Conservation (phyloP, 1,140 invertebrate genomes). For the Drosophila varians region DNA sequence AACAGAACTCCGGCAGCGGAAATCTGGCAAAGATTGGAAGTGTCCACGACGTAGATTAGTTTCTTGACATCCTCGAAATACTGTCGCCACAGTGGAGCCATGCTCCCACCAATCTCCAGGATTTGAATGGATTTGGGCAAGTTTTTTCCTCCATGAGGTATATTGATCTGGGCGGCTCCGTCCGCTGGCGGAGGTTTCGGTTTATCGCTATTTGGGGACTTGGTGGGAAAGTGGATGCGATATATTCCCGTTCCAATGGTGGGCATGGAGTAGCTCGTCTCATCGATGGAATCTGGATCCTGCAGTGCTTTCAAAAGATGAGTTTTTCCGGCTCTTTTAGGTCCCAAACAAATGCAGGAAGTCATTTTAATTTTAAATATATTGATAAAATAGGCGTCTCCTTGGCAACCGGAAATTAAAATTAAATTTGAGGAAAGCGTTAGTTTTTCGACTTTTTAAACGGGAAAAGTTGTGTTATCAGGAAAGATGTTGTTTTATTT, state of each 20-base stretch:
- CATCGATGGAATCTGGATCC: slow-evolving; percentile 87
- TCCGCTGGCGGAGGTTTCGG: slow-evolving; percentile 61
- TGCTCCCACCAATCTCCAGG: slow-evolving; percentile 90
- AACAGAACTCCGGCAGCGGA: slow-evolving; percentile 90
- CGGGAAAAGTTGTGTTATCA: no score
- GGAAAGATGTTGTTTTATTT: no score
- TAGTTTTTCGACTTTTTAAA: no score
- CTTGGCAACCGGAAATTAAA: slow-evolving; percentile 31
- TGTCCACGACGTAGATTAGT: slow-evolving; percentile 91
- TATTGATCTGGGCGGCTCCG: neutral
- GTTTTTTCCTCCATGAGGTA: slow-evolving; percentile 37
- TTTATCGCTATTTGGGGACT: slow-evolving; percentile 72
- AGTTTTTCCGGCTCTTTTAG: slow-evolving; percentile 91
- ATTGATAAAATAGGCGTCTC: slow-evolving; percentile 54
- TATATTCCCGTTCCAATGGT: slow-evolving; percentile 91
- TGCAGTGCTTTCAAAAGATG: slow-evolving; percentile 90
- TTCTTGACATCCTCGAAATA: slow-evolving; percentile 88
- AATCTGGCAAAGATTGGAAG: slow-evolving; percentile 92
- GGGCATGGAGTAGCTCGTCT: slow-evolving; percentile 89
- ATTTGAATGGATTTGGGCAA: slow-evolving; percentile 83
- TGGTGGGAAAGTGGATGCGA: slow-evolving; percentile 85
- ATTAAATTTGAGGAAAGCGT: neutral
- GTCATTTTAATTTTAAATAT: slow-evolving; percentile 48
- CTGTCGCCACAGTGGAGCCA: slow-evolving; percentile 90
- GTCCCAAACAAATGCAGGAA: slow-evolving; percentile 89